Base-by-base conservation (phyloP, 2,888 invertebrate species). In the Gymnoscelis rufifasciata region DNA sequence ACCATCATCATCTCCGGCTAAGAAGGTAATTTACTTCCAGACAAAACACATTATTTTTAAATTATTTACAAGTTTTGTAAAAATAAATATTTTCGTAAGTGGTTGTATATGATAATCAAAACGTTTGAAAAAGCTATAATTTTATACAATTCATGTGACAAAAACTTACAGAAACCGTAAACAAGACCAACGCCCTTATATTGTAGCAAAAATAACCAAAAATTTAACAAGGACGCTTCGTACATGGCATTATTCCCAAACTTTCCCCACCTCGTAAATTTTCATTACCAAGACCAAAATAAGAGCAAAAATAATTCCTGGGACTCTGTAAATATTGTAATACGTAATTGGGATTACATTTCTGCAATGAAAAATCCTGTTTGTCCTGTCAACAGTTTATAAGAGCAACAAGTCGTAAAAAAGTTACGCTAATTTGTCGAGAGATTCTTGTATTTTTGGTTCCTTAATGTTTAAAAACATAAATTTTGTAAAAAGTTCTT, bases 191-290 rank as follows among this genome's bases (percentile, higher is more conserved):
- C 12, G 38, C 28, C 19, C 29, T 29, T 29, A 38, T 29, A 19
- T 39, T 19, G 19, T 29, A 11, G 19, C 19, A 35, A 35, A 35
- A 35, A 35, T 35, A 35, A 35, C 35, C 35, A 35, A 19, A 23
- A 35, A 35, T 35, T 10, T 23, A 15, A 43, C 36, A 33, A 29
- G 24, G 10, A 14, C 26, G 46, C 14, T 27, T 19, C 7, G 46
- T 57, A 64, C 56, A 64, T 66, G 66, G 66, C 66, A 70, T 58
- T 62, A 58, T 60, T 67, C 68, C 68, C 69, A 63, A 69, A 69
- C 60, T 64, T 66, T 61, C 55, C 59, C 55, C 60, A 52, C 67
- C 70, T 67, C 73, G 64, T 75, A 70, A 71, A 74, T 75, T 66
- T 66, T 71, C 71, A 71, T 74, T 71, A 70, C 63, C 57, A 68